phyloP scores from a whole-genome alignment of 2,797 vertebrate species.

The Euthynnus affinis region DNA sequence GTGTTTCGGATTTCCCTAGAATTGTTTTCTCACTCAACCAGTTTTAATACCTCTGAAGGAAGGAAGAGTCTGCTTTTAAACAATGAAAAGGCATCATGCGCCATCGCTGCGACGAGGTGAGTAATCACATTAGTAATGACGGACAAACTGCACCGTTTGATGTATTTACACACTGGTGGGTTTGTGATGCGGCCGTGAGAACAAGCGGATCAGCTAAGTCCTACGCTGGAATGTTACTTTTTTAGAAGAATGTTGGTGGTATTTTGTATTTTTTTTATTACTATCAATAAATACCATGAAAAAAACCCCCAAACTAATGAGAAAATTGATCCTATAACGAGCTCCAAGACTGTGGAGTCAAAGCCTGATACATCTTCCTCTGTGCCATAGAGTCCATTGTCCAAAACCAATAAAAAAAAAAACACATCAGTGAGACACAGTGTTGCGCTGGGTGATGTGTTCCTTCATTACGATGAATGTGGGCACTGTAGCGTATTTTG shows the following conservation, averaged over 20 bases:
- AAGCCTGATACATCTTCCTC: neutral
- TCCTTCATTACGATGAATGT: neutral
- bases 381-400: neutral
- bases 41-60: neutral
- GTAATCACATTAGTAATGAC: conserved; percentile 21
- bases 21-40: neutral
- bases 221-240: neutral
- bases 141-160: conserved; percentile 27
- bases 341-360: neutral
- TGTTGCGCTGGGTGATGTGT: neutral
- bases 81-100: neutral
- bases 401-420: neutral
- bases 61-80: neutral
- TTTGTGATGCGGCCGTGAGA: neutral
- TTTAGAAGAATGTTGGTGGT: neutral
- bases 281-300: neutral
- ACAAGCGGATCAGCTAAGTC: neutral
- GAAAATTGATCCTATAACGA: no score
- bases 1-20: neutral
- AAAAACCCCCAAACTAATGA: neutral
- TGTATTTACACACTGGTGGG: conserved; percentile 25
- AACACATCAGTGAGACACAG: neutral
- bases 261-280: conserved; percentile 5
- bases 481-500: neutral
- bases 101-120: conserved; percentile 4